A percentile compares a stretch with the other conserved stretches of the same genome.
Evolutionary conservation across 2,888 invertebrate genomes (phyloP).

Genomic region (Caenorhabditis becei): DNA sequence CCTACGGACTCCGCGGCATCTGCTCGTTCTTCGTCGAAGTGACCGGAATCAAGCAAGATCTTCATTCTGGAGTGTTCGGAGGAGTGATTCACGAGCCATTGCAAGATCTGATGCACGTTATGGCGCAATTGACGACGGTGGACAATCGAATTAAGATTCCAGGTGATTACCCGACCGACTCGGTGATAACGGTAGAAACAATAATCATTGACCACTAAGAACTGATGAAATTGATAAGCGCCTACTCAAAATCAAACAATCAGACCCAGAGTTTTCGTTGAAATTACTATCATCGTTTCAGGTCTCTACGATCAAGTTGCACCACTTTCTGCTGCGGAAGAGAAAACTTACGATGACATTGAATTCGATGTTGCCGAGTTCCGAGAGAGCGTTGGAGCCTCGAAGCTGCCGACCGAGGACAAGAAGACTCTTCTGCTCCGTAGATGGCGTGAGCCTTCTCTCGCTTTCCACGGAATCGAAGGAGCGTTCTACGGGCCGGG

Average conservation of each 20-base stretch:
- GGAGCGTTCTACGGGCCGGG: conserved; percentile 94
- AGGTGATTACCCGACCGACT: conserved; percentile 82
- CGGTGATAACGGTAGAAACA: conserved; percentile 20
- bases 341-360: conserved; percentile 88
- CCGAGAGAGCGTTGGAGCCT: conserved; percentile 67
- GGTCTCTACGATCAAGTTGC: conserved; percentile 89
- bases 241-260: conserved; percentile 38
- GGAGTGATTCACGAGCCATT: conserved; percentile 94
- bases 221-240: conserved; percentile 14
- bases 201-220: conserved; percentile 36
- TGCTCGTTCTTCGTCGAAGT: conserved; percentile 91
- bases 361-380: conserved; percentile 87
- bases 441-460: conserved; percentile 77
- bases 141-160: conserved; percentile 87
- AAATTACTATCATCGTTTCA: conserved; percentile 24
- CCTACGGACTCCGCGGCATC: conserved; percentile 91
- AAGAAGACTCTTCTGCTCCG: conserved; percentile 68
- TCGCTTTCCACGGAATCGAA: conserved; percentile 96
- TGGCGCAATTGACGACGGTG: conserved; percentile 87
- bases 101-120: conserved; percentile 91
- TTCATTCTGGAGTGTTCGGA: conserved; percentile 97
- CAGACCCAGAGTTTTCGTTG: too few relatives aligned
- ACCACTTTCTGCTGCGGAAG: conserved; percentile 83
- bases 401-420: conserved; percentile 66
- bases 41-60: conserved; percentile 89